Percentiles rank a stretch among this genome's conserved stretches.
Conservation (phyloP, 2,888 invertebrate species). For the Lissonota sp. region DNA sequence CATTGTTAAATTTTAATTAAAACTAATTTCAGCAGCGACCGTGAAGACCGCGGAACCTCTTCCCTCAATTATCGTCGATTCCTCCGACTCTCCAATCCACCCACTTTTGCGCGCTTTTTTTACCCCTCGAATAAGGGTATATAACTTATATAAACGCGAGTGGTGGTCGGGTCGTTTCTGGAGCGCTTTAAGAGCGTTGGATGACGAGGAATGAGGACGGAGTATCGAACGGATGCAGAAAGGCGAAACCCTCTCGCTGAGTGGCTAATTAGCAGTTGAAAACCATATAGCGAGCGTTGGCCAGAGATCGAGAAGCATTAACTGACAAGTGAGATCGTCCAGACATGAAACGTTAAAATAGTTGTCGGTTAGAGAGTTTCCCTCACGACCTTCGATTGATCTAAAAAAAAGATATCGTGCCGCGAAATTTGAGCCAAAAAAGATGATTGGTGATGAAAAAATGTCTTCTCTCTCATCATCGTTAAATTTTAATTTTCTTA, state of each 20-base stretch:
- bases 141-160: not conserved
- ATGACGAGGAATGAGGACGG: constrained; percentile 29
- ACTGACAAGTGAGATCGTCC: constrained; percentile 46
- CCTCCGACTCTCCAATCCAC: constrained; percentile 7
- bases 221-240: constrained; percentile 44
- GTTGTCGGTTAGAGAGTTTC: constrained; percentile 35
- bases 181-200: not conserved
- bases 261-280: constrained; percentile 74
- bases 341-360: constrained; percentile 35
- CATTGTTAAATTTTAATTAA: constrained; percentile 75
- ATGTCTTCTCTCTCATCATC: not conserved
- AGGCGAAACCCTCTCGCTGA: constrained; percentile 62
- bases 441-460: not conserved
- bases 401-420: constrained; percentile 13
- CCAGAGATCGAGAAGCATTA: constrained; percentile 55
- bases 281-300: constrained; percentile 49
- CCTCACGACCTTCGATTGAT: constrained; percentile 12
- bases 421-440: not conserved
- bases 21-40: constrained; percentile 69
- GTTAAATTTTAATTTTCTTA: too few relatives aligned
- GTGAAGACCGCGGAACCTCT: constrained; percentile 66
- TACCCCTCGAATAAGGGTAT: constrained; percentile 20
- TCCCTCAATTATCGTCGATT: constrained; percentile 68
- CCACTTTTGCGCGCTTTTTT: constrained; percentile 6
- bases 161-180: not conserved